Evolutionary conservation across 2,888 invertebrate genomes (phyloP).

Genomic region (Stegophylla sp.): DNA sequence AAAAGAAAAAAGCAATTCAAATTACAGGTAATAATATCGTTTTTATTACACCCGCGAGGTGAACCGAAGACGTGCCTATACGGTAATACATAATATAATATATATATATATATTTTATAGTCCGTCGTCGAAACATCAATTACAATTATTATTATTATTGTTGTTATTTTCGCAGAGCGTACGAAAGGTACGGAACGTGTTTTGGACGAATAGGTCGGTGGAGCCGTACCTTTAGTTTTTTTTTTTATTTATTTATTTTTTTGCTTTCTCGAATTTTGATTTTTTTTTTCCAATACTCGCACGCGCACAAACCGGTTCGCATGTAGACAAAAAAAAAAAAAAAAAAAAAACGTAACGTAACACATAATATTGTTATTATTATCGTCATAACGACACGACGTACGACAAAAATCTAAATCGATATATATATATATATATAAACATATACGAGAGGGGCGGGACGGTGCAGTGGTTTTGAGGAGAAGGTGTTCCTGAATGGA

Average conservation of each 20-base stretch:
- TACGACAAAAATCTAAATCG: conserved; percentile 42
- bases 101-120: background rate
- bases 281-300: background rate
- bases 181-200: background rate
- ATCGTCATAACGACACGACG: background rate
- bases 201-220: background rate
- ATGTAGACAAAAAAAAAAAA: too few species aligned
- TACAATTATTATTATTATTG: background rate
- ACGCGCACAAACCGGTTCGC: conserved; percentile 25
- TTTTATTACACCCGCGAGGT: background rate
- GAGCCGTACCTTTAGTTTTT: background rate
- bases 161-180: background rate
- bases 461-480: too few species aligned
- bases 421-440: too few species aligned
- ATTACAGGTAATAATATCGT: conserved; percentile 4
- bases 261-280: background rate
- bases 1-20: background rate
- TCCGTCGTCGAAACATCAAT: background rate
- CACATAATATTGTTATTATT: background rate
- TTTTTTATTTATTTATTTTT: background rate
- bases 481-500: conserved; percentile 39
- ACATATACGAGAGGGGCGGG: background rate
- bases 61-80: background rate
- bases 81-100: background rate
- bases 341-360: too few species aligned